A percentile compares a stretch with the other conserved stretches of the same genome.
These are phyloP conservation scores for Fundulus diaphanus DNA, from an alignment of 2,797 vertebrate genomes.

Conservation along the genomic window DNA sequence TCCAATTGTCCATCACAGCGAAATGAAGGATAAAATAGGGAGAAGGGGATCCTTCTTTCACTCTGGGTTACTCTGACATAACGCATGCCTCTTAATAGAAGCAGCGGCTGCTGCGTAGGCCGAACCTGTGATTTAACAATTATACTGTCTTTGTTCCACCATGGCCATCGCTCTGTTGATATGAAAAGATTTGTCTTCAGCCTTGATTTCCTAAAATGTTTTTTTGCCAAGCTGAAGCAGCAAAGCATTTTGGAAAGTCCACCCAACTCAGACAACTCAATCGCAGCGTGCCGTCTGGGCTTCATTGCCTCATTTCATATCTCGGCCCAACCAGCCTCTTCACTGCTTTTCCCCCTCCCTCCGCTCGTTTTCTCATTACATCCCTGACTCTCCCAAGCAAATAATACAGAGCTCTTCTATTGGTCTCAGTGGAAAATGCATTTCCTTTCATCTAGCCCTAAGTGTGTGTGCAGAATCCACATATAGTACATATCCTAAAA, in stretches of 20 bases:
- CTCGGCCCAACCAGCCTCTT: constrained; percentile 67
- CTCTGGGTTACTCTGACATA: constrained; percentile 17
- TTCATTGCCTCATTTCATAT: constrained; percentile 76
- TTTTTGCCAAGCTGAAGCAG: constrained; percentile 21
- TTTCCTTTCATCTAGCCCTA: constrained; percentile 59
- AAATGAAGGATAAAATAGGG: background rate
- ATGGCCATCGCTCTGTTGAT: constrained; percentile 13
- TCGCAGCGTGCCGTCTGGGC: constrained; percentile 57
- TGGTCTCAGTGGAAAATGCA: constrained; percentile 58
- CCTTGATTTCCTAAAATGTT: constrained; percentile 33
- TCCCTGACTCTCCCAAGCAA: constrained; percentile 64
- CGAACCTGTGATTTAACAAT: constrained; percentile 40
- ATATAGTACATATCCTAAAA: constrained; percentile 54
- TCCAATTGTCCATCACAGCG: constrained; percentile 3
- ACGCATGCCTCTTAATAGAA: constrained; percentile 18
- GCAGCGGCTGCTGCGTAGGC: constrained; percentile 10
- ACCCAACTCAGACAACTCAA: constrained; percentile 66
- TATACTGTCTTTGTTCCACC: constrained; percentile 24
- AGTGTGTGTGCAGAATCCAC: constrained; percentile 45
- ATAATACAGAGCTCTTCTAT: constrained; percentile 68
- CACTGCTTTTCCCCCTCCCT: constrained; percentile 37
- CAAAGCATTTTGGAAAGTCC: constrained; percentile 54
- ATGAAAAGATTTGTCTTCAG: constrained; percentile 50
- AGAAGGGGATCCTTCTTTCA: constrained; percentile 11
- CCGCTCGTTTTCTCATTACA: constrained; percentile 74